Evolutionary conservation across 2,113 vertebrate genomes (phyloP).

Genomic region (Canis aureus): DNA sequence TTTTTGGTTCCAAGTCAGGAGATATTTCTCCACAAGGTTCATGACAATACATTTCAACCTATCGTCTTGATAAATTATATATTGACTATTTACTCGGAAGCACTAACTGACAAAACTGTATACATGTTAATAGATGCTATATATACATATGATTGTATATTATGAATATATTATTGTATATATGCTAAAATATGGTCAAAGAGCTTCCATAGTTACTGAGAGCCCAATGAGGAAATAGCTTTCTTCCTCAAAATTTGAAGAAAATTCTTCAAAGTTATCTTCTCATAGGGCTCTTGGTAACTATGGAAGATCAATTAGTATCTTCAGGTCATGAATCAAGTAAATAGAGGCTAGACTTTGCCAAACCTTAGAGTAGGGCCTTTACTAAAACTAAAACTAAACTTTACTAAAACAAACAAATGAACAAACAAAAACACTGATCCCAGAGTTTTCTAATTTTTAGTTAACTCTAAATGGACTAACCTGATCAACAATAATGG

Average conservation of each 20-base stretch:
- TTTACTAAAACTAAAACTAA: neutral
- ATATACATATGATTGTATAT: neutral
- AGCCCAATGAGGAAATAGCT: neutral
- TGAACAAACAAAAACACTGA: neutral
- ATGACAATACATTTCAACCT: neutral
- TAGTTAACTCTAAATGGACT: neutral
- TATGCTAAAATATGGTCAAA: neutral
- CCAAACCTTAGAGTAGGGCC: neutral
- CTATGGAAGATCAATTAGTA: neutral
- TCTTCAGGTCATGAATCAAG: neutral
- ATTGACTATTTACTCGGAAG: neutral
- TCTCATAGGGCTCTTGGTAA: neutral
- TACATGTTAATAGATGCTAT: neutral
- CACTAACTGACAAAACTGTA: neutral
- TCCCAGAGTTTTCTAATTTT: neutral
- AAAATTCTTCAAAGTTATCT: neutral
- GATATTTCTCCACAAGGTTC: neutral
- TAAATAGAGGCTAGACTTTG: neutral
- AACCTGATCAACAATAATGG: neutral
- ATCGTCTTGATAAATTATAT: neutral
- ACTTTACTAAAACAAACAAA: neutral
- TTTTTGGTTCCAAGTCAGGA: neutral
- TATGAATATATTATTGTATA: neutral
- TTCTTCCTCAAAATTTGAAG: neutral
- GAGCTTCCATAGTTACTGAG: neutral